Base-by-base conservation (phyloP, 1,140 invertebrate species). In the Zaprionus taronus region DNA sequence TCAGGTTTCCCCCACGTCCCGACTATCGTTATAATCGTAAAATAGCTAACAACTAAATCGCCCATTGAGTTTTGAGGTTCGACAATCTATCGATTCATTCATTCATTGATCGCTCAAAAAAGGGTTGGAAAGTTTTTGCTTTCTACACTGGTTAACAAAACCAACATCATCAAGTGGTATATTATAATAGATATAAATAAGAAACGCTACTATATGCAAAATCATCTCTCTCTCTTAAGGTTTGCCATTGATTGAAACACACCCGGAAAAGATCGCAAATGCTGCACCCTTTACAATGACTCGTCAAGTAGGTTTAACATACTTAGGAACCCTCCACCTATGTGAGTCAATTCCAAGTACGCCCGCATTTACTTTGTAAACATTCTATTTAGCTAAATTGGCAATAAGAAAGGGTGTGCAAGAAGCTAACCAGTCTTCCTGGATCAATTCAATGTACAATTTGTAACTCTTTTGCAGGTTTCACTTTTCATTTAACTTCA, bases 51-150 rank as follows among this genome's bases (percentile, higher is more conserved):
- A 87, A 70, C 83, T 89, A 78, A 87, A 87, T 89, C 84, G 83
- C 83, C 78, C 84, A 89, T 89, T 87, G 84, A 73, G 83, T 89
- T 81, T 89, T 81, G 80, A 83, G 84, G 84, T 66, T 80, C 84
- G 84, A 72, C 84, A 64, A 86, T 78, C 84, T 78, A 83, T 83
- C 84, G 73, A 81, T 83, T 67, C 49, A 68, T 85, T 78, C 74
- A 74, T 83, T 80, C 53, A 69, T 64, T 14, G 47, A 28, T 63
- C 44, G 67, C 61, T 38, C 64, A 68, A 64, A 57, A 77, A 57
- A 56, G 63, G 71, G 70, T 72, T 79, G 73, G 84, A 89, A 87
- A 90, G 81, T 84, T 84, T 72, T 70, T 65, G 41, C 41, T 38
- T 20, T 34, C 12, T 31, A 66, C 81, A 84, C 78, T 78, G 34